Evolutionary conservation across 2,113 vertebrate genomes (phyloP), one percentile per base, ranked within the genome.

Genomic region (Nesogale talazaci): DNA sequence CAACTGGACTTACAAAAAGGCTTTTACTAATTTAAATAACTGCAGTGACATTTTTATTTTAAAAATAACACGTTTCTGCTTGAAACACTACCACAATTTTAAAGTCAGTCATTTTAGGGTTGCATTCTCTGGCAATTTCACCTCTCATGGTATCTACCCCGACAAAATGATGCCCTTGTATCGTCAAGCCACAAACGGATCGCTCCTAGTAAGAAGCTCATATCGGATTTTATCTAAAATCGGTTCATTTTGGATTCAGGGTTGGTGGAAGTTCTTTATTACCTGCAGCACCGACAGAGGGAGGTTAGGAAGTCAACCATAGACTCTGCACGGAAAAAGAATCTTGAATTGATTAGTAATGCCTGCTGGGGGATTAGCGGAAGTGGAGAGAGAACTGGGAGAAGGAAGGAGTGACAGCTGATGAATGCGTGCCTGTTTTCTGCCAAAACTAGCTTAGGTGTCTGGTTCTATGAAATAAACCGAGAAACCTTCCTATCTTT

Each of bases 191-290:
- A 20, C 70, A 36, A 36, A 72, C 70, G 1, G 34, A 36, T 36
- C 9, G 70, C n/a, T 36, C 19, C n/a, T 36, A 67, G 10, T 67
- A 15, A 31, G 59, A 93, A 17, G 70, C 38, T 77, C 87, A 69
- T 23, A 69, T 74, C 7, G 40, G 25, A 77, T 77, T 75, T 86
- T 77, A 86, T 67, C 91, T 76, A 57, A 52, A 92, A 87, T 72
- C 27, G 77, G 40, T 22, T 11, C 2, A 46, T 86, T 57, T 46
- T 86, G 83, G n/a, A 36, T 86, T 87, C 16, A 59, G 36, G 63
- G 27, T 34, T 83, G 46, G 34, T 67, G 86, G 36, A 22, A 34
- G 59, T 76, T 77, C 56, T 74, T 80, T 20, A 36, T 6, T 40
- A 87, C 34, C 59, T 61, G 69, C 83, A 77, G 2, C 52, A 59